These are phyloP conservation scores for Apostichopus parvimensis DNA, from an alignment of 35 echinoderm and acorn worm species.

Conservation along the genomic window DNA sequence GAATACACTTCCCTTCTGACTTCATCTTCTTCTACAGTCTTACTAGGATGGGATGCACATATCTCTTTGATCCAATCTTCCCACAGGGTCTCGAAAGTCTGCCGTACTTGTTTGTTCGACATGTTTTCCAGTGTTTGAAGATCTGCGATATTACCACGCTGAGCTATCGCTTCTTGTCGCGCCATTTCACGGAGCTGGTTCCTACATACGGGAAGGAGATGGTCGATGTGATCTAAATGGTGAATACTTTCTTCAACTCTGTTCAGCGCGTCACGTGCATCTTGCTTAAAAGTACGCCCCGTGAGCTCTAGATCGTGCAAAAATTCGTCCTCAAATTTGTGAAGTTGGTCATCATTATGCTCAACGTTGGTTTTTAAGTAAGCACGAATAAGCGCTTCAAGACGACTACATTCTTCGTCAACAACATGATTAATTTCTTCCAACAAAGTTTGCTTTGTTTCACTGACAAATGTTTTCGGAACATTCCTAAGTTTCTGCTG, in stretches of 20 bases:
- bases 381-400: neutral
- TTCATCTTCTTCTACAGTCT: neutral
- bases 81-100: slow-evolving; percentile 29
- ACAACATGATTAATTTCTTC: neutral
- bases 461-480: neutral
- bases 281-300: neutral
- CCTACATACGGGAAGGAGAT: slow-evolving; percentile 24
- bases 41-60: neutral
- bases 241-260: slow-evolving; percentile 1
- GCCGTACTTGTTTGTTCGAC: neutral
- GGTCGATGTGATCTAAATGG: slow-evolving; percentile 13
- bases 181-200: slow-evolving; percentile 36
- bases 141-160: neutral
- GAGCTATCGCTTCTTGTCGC: neutral
- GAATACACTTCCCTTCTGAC: slow-evolving; percentile 28
- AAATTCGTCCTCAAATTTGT: slow-evolving; percentile 49
- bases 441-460: neutral
- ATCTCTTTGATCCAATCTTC: slow-evolving; percentile 34
- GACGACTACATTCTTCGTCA: neutral
- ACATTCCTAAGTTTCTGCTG: slow-evolving; percentile 5
- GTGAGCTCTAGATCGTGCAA: neutral
- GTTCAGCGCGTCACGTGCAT: slow-evolving; percentile 15
- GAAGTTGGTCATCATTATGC: slow-evolving; percentile 36
- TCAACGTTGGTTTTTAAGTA: neutral
- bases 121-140: neutral